Conservation (phyloP, 2,888 invertebrate species). For the Ornithoptera priamus region DNA sequence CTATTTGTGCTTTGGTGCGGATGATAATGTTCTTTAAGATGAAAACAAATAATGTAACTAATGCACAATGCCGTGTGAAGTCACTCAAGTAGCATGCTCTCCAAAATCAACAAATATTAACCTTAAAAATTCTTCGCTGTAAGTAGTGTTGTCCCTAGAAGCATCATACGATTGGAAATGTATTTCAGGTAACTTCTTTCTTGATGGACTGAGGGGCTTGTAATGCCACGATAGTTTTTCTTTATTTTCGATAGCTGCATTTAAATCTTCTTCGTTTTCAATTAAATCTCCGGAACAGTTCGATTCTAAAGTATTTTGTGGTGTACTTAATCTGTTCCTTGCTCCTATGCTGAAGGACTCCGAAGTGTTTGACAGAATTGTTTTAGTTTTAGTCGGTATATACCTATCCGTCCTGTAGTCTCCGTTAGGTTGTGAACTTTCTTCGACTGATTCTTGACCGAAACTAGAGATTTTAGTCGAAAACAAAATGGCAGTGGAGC, state of each 20-base stretch:
- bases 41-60: constrained; percentile 46
- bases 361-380: constrained; percentile 62
- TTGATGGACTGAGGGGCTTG: constrained; percentile 64
- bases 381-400: constrained; percentile 70
- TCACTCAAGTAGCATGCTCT: constrained; percentile 48
- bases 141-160: constrained; percentile 53
- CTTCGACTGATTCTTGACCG: constrained; percentile 72
- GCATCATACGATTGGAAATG: constrained; percentile 79
- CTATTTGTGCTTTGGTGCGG: constrained; percentile 54
- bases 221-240: constrained; percentile 74
- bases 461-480: constrained; percentile 78
- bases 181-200: constrained; percentile 63
- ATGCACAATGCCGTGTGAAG: constrained; percentile 52
- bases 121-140: constrained; percentile 77
- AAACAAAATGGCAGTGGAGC: constrained; percentile 70
- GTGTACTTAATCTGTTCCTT: constrained; percentile 69
- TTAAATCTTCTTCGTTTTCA: constrained; percentile 49
- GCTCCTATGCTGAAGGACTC: constrained; percentile 68
- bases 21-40: constrained; percentile 40
- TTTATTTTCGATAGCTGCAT: constrained; percentile 47
- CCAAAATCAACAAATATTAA: constrained; percentile 63
- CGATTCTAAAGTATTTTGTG: constrained; percentile 64
- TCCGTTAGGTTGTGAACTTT: constrained; percentile 59
- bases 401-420: constrained; percentile 70
- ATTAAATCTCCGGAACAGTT: constrained; percentile 50